phyloP scores from a whole-genome alignment of 2,113 vertebrate genomes.

The Hystrix brachyura region DNA sequence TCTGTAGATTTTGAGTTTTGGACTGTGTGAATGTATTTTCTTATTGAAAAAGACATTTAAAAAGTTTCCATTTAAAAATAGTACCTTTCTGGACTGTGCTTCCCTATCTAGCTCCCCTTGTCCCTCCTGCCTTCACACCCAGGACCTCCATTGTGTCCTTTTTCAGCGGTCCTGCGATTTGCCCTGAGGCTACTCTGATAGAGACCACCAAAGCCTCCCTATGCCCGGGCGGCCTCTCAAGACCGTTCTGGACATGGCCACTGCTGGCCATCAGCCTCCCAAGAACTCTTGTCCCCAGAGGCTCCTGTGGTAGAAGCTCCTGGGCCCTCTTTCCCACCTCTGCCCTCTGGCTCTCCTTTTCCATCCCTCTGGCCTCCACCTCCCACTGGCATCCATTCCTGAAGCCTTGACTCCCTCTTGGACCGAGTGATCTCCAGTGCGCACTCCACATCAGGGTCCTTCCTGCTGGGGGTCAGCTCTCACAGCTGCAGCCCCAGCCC shows the following conservation, averaged over 20 bases:
- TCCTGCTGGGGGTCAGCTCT: neutral
- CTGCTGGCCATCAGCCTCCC: neutral
- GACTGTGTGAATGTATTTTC: neutral
- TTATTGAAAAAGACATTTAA: neutral
- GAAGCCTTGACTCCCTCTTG: neutral
- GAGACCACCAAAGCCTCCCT: neutral
- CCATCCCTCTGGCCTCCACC: neutral
- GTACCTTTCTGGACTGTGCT: neutral
- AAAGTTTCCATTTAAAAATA: neutral
- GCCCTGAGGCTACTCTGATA: neutral
- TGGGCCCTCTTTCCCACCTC: neutral
- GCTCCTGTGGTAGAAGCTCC: neutral
- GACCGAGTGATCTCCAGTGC: neutral
- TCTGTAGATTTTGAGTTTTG: conserved; percentile 33
- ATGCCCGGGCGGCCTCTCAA: neutral
- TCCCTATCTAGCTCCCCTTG: neutral
- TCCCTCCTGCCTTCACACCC: neutral
- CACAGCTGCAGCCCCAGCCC: neutral
- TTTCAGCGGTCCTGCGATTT: neutral
- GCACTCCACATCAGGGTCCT: neutral
- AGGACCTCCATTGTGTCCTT: neutral
- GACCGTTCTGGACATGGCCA: neutral
- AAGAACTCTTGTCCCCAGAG: neutral
- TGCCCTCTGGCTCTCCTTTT: neutral
- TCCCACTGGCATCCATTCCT: neutral